These are phyloP conservation scores for Geopemphigus sp. DNA, from an alignment of 1,140 invertebrate genomes.

Conservation along the genomic window DNA sequence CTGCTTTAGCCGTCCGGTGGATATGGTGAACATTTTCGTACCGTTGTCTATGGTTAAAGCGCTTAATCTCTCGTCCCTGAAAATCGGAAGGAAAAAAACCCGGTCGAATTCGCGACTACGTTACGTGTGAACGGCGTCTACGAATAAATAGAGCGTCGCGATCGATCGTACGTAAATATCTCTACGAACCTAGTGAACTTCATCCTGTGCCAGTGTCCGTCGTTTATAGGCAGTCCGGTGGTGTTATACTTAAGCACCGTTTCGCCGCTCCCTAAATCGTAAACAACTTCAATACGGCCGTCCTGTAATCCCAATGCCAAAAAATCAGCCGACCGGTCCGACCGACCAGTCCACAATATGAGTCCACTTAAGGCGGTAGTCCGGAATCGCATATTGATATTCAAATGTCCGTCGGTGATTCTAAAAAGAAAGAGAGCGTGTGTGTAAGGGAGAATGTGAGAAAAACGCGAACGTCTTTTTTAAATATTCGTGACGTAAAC, in stretches of 20 bases:
- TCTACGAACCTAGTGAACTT: constrained; percentile 74
- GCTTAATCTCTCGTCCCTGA: constrained; percentile 54
- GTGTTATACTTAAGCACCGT: constrained; percentile 78
- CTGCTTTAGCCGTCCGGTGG: constrained; percentile 79
- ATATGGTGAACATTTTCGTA: constrained; percentile 70
- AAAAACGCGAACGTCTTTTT: no score
- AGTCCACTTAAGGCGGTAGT: constrained; percentile 69
- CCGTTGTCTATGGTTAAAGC: constrained; percentile 81
- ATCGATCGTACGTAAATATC: background rate
- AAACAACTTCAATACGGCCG: constrained; percentile 69
- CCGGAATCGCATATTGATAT: constrained; percentile 77
- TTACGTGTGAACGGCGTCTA: no score
- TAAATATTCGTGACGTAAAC: no score
- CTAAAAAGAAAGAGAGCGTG: constrained; percentile 61
- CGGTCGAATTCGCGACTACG: no score
- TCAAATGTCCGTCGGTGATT: constrained; percentile 72
- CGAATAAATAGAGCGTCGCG: no score
- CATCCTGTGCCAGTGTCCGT: constrained; percentile 88
- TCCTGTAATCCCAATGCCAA: constrained; percentile 79
- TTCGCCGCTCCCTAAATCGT: constrained; percentile 75
- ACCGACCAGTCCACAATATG: constrained; percentile 85
- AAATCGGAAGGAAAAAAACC: no score
- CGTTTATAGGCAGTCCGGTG: constrained; percentile 71
- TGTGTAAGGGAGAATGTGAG: no score
- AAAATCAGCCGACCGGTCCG: constrained; percentile 65